Evolutionary conservation across 2,797 vertebrate species (phyloP), one percentile per base, ranked within the genome.

Genomic region (Poeciliopsis gracilis): DNA sequence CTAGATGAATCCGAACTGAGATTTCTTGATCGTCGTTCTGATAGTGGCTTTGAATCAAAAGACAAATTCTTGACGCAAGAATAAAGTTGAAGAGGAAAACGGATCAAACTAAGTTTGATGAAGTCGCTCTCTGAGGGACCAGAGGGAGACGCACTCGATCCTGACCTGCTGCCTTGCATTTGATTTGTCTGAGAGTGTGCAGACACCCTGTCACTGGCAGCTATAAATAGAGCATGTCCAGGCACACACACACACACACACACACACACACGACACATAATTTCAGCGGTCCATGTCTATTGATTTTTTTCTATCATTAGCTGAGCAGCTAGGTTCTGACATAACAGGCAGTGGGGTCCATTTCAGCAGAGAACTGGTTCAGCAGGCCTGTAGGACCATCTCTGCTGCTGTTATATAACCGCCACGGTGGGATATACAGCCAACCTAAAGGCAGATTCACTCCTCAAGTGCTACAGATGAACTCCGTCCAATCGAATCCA

Each of bases 321-420:
- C 43, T 20, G 67, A 79, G 66, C 61, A 77, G 43, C 72, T 75
- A 16, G 0, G 5, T 45, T 41, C 69, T 88, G 84, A 88, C 75
- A 59, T 88, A 81, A 86, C 23, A 69, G 66, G 41, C 47, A 0
- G 2, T 63, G 59, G 63, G 15, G 63, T 73, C 63, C 66, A 81
- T 79, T 81, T 73, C 47, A 67, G 78, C 20, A 80, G 79, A 85
- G 49, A 84, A 72, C 55, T 38, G 36, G 70, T 75, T 86, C 61
- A 78, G 49, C 49, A 30, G 81, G 63, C 75, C 28, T 12, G 47
- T 51, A n/a, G 45, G 47, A 51, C 72, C 76, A 72, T 73, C 67
- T 49, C 49, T 80, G 71, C 82, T 46, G 20, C 82, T 49, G 23
- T 92, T 91, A 92, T 72, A 76, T 87, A 90, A 91, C 73, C 33